Base-by-base conservation (phyloP, 2,797 vertebrate genomes). In the Lemur catta region DNA sequence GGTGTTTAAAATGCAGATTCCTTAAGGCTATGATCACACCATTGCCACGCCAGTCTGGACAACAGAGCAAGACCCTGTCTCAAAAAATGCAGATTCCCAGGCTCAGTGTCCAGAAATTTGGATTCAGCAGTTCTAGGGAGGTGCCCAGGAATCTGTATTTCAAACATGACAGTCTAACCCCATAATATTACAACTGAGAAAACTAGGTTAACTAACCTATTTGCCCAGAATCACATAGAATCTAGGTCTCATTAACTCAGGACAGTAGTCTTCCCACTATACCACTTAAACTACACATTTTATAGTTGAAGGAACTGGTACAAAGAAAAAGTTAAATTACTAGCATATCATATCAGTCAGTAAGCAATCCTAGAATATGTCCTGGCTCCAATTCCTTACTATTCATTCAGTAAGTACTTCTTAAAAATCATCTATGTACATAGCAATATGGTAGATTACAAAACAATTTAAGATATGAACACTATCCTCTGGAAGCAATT, bases 401-500 rank as follows among this genome's bases (percentile, higher is more conserved):
- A 72, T 69, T 93, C 55, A 96, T 63, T 84, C 48, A 91, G 33
- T 80, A 82, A 55, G 30, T 93, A 88, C 75, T 65, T 84, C 65
- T 93, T 52, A 94, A 89, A 88, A 4, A 91, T 71, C 24, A 52
- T 46, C 12, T 93, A 96, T 41, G 12, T 75, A n/a, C 15, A 91
- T 33, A 88, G 33, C 28, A 93, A 87, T 84, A 71, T 33, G 33
- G 30, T 6, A 86, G 41, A 95, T 81, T 67, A 93, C 17, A 91
- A 95, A 97, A 95, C 74, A 94, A 74, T 20, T 79, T 84, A 93
- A 94, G 13, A 78, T 63, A 69, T 57, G 22, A 93, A 91, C 7
- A 13, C 57, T 95, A 69, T 57, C 26, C 35, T 96, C 71, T 71
- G 81, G 15, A 94, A 87, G n/a, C 46, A 79, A 80, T 43, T 81